phyloP scores from a whole-genome alignment of 2,113 vertebrate species.

The Labeo rohita region DNA sequence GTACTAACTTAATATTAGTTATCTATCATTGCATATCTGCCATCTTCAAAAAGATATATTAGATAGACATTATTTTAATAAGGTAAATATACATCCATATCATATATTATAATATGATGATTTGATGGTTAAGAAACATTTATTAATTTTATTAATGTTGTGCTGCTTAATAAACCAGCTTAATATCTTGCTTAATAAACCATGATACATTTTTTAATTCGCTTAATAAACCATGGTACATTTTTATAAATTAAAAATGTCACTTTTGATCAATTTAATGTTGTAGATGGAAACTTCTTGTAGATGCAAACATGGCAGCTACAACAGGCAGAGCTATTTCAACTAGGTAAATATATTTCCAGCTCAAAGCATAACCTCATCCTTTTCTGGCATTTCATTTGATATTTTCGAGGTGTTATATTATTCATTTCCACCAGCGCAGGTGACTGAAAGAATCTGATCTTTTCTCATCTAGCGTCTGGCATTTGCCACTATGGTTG shows the following conservation, averaged over 20 bases:
- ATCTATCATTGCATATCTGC: not conserved
- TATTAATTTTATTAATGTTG: not conserved
- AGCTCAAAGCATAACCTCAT: not conserved
- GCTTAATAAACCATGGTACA: not conserved
- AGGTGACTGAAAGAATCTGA: not conserved
- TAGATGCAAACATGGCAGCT: not conserved
- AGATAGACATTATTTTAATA: not conserved
- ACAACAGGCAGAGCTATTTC: not conserved
- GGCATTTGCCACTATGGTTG: not conserved
- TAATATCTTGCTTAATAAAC: not conserved
- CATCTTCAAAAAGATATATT: not conserved
- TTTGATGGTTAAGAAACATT: not conserved
- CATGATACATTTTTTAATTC: not conserved
- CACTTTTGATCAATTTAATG: not conserved
- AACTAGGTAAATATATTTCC: not conserved
- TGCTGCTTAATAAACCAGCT: not conserved
- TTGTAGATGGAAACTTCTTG: not conserved
- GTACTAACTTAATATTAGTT: not conserved
- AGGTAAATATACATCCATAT: not conserved
- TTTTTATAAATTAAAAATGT: not conserved
- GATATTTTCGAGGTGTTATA: not conserved
- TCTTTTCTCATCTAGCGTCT: not conserved
- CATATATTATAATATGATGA: not conserved
- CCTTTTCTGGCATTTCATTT: not conserved
- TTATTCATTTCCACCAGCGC: not conserved